Evolutionary conservation across 2,113 vertebrate genomes (phyloP), one percentile per base, ranked within the genome.

Genomic region (Elachura formosa): DNA sequence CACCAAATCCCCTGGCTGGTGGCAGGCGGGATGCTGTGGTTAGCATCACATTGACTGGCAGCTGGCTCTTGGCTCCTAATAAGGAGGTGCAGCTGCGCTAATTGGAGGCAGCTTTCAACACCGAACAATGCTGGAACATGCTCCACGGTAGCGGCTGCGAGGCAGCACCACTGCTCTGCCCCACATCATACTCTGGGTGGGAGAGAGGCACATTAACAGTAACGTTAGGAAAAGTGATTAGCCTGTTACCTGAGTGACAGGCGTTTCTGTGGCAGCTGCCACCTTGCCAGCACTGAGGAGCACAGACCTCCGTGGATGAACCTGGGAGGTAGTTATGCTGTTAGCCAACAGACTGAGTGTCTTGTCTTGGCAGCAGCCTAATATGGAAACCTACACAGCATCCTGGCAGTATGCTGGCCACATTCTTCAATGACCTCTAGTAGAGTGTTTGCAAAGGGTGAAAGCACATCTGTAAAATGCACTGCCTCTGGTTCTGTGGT

Each of bases 31-130:
- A 88, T 11, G 80, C 87, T 87, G 91, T 63, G 80, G 94, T 91
- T 94, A 89, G 77, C 87, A 59, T 87, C 76, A 38, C 4, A 0
- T 75, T 3, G 14, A 51, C 67, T 20, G 49, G 84, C 81, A 93
- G 93, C 43, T 4, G 48, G 46, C 38, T 82, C 87, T 87, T 62
- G 5, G 0, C 84, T 96, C 96, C 93, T 94, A 96, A 96, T 85
- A 96, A 96, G 95, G 95, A 94, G 87, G 95, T 75, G 74, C 84
- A 89, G 95, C 84, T 78, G 87, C 69, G 92, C 68, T 96, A 91
- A 93, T 75, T 89, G 62, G 91, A 96, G 91, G 84, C 96, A 96
- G 96, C 89, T 89, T 89, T 63, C 84, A 59, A 77, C 77, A 21
- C 15, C 0, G 5, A 96, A 89, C 95, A 93, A 96, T 95, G 95